These are phyloP conservation scores for Sapajus apella DNA, from an alignment of 2,113 vertebrate species.

Conservation along the genomic window DNA sequence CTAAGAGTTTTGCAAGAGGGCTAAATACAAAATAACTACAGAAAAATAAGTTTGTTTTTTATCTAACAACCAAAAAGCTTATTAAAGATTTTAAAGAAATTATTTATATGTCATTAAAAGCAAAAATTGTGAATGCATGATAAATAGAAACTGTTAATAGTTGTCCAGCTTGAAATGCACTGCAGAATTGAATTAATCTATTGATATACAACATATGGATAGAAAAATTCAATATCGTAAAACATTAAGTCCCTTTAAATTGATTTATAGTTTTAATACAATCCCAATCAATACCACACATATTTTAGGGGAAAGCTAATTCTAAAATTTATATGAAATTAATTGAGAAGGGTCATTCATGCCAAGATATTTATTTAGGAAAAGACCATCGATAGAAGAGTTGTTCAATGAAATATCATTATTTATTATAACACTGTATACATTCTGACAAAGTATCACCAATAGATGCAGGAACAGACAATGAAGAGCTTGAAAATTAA, in stretches of 20 bases:
- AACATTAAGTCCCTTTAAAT: neutral
- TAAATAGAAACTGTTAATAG: neutral
- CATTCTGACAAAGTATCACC: neutral
- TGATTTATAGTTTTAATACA: constrained; percentile 13
- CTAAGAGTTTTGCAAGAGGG: neutral
- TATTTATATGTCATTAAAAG: neutral
- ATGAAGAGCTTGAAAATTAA: neutral
- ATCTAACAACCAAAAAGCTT: neutral
- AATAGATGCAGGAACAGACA: neutral
- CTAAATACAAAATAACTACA: neutral
- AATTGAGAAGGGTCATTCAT: neutral
- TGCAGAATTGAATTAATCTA: neutral
- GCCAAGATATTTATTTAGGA: neutral
- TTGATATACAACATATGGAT: neutral
- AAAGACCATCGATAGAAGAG: neutral
- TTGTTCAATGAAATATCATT: neutral
- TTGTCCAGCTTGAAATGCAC: neutral
- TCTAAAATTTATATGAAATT: constrained; percentile 12
- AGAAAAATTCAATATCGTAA: neutral
- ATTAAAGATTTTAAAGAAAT: neutral
- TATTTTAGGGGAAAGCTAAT: neutral
- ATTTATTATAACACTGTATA: neutral
- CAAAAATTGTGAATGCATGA: neutral
- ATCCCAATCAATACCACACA: neutral
- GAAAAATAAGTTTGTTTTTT: neutral